These are phyloP conservation scores for Meiosimyza platycephala DNA, from an alignment of 2,888 invertebrate genomes.

Conservation along the genomic window DNA sequence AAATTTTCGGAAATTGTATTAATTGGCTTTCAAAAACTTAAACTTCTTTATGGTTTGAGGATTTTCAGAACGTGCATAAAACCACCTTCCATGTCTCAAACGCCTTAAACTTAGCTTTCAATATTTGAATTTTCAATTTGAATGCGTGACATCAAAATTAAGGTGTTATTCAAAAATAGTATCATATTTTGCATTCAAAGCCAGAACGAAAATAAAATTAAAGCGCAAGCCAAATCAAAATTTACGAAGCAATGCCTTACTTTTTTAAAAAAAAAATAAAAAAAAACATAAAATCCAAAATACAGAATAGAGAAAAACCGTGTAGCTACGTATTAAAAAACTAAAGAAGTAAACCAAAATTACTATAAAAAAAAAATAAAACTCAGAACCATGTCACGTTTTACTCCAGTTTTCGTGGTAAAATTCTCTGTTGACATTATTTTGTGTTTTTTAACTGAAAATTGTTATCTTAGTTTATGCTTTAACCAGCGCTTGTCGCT, in stretches of 20 bases:
- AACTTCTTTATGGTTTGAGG: too few species aligned
- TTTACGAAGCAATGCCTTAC: conserved; percentile 3
- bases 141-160: too few species aligned
- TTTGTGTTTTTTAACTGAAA: neutral
- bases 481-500: conserved; percentile 11
- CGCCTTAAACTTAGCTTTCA: too few species aligned
- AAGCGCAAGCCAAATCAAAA: neutral
- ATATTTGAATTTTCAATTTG: too few species aligned
- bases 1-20: too few species aligned
- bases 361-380: neutral
- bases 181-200: too few species aligned
- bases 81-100: too few species aligned
- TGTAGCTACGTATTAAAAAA: neutral
- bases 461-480: conserved; percentile 22
- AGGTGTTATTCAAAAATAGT: too few species aligned
- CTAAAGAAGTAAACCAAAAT: conserved; percentile 8
- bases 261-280: conserved; percentile 19
- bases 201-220: neutral
- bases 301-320: too few species aligned
- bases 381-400: conserved; percentile 34
- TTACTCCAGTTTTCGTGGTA: conserved; percentile 40
- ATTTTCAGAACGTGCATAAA: too few species aligned
- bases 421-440: conserved; percentile 29
- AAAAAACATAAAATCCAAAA: neutral
- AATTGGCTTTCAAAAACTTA: too few species aligned